These are phyloP conservation scores for Psittacula derbiana DNA, from an alignment of 2,797 vertebrate genomes.

Conservation along the genomic window DNA sequence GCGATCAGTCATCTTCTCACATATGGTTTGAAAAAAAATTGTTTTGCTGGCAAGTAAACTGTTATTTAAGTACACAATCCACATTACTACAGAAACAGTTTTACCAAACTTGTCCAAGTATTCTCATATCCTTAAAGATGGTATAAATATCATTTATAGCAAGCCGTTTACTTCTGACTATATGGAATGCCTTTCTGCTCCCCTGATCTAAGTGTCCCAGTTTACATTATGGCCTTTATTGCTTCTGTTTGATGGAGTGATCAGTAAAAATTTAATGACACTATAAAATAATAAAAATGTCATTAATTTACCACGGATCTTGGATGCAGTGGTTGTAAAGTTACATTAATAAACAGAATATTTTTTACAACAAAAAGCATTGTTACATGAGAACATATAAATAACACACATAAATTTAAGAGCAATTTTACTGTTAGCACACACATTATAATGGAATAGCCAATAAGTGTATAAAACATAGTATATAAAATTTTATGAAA, in stretches of 20 bases:
- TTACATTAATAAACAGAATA: constrained; percentile 94
- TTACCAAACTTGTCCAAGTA: constrained; percentile 84
- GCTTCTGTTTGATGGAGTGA: constrained; percentile 94
- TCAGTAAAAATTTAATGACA: constrained; percentile 99
- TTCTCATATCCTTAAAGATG: constrained; percentile 82
- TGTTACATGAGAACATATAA: constrained; percentile 86
- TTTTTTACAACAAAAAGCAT: constrained; percentile 93
- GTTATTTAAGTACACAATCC: constrained; percentile 85
- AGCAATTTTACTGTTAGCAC: constrained; percentile 87
- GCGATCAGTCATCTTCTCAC: constrained; percentile 73
- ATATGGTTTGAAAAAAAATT: constrained; percentile 74
- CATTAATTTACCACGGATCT: constrained; percentile 98
- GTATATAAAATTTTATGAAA: constrained; percentile 99
- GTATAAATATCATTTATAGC: constrained; percentile 87
- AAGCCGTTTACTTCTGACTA: constrained; percentile 78
- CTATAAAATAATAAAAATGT: constrained; percentile 99
- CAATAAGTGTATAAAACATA: constrained; percentile 99
- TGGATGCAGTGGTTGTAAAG: constrained; percentile 93
- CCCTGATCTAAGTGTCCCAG: constrained; percentile 83
- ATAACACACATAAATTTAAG: constrained; percentile 90
- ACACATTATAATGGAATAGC: constrained; percentile 94
- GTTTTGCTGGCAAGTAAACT: constrained; percentile 77
- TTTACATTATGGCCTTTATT: constrained; percentile 91
- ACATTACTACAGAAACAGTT: constrained; percentile 82
- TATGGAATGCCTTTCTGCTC: constrained; percentile 78